These are phyloP conservation scores for Muscidifurax raptorellus DNA, from an alignment of 1,140 invertebrate genomes.

Conservation along the genomic window DNA sequence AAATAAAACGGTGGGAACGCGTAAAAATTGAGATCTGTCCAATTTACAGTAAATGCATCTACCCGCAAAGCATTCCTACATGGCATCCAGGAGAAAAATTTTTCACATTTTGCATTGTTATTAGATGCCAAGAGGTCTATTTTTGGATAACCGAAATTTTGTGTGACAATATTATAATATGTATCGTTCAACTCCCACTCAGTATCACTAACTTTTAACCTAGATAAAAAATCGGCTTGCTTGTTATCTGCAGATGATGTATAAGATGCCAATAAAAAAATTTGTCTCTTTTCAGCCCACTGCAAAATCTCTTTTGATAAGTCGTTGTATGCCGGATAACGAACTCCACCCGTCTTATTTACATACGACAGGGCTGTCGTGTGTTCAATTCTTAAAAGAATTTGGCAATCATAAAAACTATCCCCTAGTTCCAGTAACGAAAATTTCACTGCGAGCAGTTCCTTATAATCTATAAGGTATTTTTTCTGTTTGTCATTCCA, in stretches of 20 bases:
- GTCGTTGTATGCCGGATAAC: slow-evolving; percentile 56
- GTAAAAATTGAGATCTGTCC: slow-evolving; percentile 27
- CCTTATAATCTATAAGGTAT: not conserved
- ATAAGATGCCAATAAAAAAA: slow-evolving; percentile 64
- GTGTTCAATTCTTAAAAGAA: slow-evolving; percentile 55
- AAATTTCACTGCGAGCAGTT: not conserved
- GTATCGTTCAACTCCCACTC: slow-evolving; percentile 33
- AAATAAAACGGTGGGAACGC: slow-evolving; percentile 29
- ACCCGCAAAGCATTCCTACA: not conserved
- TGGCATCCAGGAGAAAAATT: slow-evolving; percentile 28
- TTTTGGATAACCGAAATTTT: slow-evolving; percentile 53
- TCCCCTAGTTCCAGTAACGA: not conserved
- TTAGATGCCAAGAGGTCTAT: slow-evolving; percentile 38
- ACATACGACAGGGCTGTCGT: not conserved
- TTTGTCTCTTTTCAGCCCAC: slow-evolving; percentile 56
- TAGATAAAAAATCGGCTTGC: slow-evolving; percentile 52
- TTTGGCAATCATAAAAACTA: slow-evolving; percentile 57
- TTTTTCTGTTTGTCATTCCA: not conserved
- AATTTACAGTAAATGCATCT: slow-evolving; percentile 43
- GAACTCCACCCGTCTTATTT: slow-evolving; percentile 63
- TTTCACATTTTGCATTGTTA: slow-evolving; percentile 37
- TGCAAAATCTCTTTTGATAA: not conserved
- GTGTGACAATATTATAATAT: slow-evolving; percentile 26
- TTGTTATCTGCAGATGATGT: slow-evolving; percentile 63
- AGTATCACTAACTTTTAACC: slow-evolving; percentile 51